Evolutionary conservation across 2,113 vertebrate genomes (phyloP).

Genomic region (Pionites leucogaster): DNA sequence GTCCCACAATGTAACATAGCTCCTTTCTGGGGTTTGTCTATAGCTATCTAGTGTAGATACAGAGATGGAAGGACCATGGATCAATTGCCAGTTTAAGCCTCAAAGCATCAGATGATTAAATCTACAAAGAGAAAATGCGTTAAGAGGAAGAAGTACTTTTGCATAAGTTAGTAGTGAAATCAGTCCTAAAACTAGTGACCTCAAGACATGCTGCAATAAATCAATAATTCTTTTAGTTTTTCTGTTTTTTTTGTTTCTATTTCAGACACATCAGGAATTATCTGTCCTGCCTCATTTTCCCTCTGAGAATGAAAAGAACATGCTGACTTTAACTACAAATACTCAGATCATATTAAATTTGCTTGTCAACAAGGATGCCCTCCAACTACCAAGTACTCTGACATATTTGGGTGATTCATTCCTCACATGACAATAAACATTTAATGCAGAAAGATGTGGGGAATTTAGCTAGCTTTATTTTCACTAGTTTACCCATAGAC

Average conservation of each 20-base stretch:
- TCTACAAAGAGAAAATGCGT: background rate
- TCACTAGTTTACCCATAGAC: background rate
- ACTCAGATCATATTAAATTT: background rate
- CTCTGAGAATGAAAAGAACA: constrained; percentile 14
- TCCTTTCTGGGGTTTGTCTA: background rate
- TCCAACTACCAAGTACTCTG: constrained; percentile 20
- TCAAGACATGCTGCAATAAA: background rate
- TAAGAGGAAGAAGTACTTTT: background rate
- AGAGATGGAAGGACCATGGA: background rate
- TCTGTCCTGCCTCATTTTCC: background rate
- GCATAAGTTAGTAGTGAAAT: background rate
- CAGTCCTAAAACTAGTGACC: background rate
- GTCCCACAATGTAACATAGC: background rate
- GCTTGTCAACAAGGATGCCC: constrained; percentile 21
- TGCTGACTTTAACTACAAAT: constrained; percentile 1
- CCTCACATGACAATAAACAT: background rate
- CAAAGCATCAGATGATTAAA: background rate
- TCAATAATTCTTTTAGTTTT: background rate
- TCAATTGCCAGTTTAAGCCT: background rate
- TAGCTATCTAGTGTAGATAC: background rate
- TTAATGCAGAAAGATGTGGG: background rate
- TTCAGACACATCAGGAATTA: background rate
- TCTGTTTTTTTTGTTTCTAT: background rate
- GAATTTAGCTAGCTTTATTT: background rate
- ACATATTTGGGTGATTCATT: constrained; percentile 3